Evolutionary conservation across 2,797 vertebrate species (phyloP), one percentile per base, ranked within the genome.

Genomic region (Aplochiton taeniatus): DNA sequence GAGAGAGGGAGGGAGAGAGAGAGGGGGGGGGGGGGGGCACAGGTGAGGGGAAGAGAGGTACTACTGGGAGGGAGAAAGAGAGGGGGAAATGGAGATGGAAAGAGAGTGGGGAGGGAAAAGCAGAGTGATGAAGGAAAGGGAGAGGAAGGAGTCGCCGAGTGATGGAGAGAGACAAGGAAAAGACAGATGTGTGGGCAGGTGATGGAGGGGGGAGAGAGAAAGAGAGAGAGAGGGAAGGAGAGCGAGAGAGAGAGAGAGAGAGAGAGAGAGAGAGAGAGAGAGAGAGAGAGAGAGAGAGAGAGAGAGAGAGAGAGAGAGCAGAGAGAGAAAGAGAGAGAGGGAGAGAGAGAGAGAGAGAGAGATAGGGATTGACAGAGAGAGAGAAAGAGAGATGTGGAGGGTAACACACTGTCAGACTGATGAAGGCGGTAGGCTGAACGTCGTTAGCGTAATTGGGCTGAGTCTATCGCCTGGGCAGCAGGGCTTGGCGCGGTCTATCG

Each of bases 401-500:
- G 48, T 52, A 54, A 53, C 52, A 54, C 14, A 7, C 1, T 56
- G 16, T 9, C 62, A 60, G 61, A 41, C 19, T 56, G 53, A 17
- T 74, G 61, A 69, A 46, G 66, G 69, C 58, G 62, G 64, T 44
- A 6, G 8, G 45, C 68, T 73, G 70, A 78, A 76, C 80, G 72
- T 85, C 68, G 72, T 82, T 83, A 78, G 73, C 69, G 73, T 87
- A 87, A 87, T 85, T 83, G 84, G 84, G 75, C 68, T 31, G 79
- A 80, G 86, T 87, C 84, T 87, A 66, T 83, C 85, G 85, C 83
- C 81, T 80, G 74, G 76, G 82, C 83, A 86, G 83, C 87, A 81
- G 85, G 82, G 60, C 73, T 73, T 82, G 82, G 83, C 72, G 64
- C 4, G 68, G 71, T 66, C 67, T 70, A 50, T 68, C 7, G 56